A percentile compares a stretch with the other conserved stretches of the same genome.
phyloP scores from a whole-genome alignment of 1,140 invertebrate species.

The Mesaphorura yosii region DNA sequence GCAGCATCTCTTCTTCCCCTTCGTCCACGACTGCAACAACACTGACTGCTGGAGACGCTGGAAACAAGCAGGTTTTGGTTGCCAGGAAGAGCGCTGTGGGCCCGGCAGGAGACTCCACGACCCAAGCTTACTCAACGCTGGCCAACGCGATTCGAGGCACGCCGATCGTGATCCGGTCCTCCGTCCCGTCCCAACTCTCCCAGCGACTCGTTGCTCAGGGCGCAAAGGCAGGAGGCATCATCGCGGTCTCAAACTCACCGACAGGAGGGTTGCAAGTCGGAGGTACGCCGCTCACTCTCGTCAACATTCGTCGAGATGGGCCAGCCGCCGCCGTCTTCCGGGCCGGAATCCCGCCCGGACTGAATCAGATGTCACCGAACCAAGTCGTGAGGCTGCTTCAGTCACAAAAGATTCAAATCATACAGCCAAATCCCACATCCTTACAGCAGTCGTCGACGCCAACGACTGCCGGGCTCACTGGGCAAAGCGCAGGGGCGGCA shows the following conservation, averaged over 20 bases:
- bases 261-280: not conserved
- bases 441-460: not conserved
- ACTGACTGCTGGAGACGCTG: no score
- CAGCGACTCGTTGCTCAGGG: no score
- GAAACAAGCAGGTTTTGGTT: no score
- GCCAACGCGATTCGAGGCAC: slow-evolving; percentile 12
- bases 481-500: not conserved
- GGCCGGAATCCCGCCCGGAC: not conserved
- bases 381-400: slow-evolving; percentile 24
- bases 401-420: slow-evolving; percentile 17
- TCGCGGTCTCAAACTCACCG: no score
- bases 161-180: not conserved
- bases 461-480: not conserved
- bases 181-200: no score
- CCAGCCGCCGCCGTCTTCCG: not conserved
- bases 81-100: no score
- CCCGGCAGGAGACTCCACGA: no score
- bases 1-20: no score
- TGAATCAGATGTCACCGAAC: not conserved
- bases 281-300: slow-evolving; percentile 4
- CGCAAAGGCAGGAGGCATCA: no score
- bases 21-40: no score
- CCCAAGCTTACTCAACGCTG: no score
- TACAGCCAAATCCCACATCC: slow-evolving; percentile 10
- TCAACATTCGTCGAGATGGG: slow-evolving; percentile 12